Base-by-base conservation (phyloP, 2,113 vertebrate genomes). In the Peromyscus leucopus region DNA sequence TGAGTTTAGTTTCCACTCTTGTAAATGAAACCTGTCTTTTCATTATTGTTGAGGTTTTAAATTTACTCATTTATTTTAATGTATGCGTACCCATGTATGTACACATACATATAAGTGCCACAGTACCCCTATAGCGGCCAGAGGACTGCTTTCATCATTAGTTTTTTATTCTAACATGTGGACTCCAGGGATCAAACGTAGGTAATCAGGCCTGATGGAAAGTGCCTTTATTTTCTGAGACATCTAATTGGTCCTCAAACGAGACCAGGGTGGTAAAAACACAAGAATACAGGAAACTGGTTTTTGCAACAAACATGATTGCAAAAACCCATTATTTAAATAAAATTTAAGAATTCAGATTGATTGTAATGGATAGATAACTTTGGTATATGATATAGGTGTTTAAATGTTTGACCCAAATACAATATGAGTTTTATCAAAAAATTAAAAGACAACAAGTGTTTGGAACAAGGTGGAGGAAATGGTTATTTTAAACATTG, bases 351-450 rank as follows among this genome's bases (percentile, higher is more conserved):
- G 59, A 86, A 16, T 89, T 84, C 24, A 80, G n/a, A 36, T 2
- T 51, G 57, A 67, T 0, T 48, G 1, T 21, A 86, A 42, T 87
- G 5, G 22, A 51, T 42, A 7, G 8, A 39, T 15, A 79, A 19
- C 12, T 91, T 76, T 55, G 21, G 22, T 28, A 78, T 0, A 33
- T 42, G 3, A 59, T 74, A 2, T 55, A 3, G 9, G 57, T 13
- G 90, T 85, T 85, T 78, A n/a, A 92, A 26, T 61, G 17, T 36
- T 74, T 86, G 82, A 83, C n/a, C 21, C 84, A 71, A 87, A 87
- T 51, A 3, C 42, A 69, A 51, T 36, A 83, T 61, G 61, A 42
- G 22, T 63, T 24, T 61, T 28, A 63, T 61, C 0, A 46, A 83
- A 82, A 31, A 31, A 55, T 33, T 59, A 90, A 65, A 69, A 24